Evolutionary conservation across 2,888 invertebrate genomes (phyloP).

Genomic region (Nomada fabriciana): DNA sequence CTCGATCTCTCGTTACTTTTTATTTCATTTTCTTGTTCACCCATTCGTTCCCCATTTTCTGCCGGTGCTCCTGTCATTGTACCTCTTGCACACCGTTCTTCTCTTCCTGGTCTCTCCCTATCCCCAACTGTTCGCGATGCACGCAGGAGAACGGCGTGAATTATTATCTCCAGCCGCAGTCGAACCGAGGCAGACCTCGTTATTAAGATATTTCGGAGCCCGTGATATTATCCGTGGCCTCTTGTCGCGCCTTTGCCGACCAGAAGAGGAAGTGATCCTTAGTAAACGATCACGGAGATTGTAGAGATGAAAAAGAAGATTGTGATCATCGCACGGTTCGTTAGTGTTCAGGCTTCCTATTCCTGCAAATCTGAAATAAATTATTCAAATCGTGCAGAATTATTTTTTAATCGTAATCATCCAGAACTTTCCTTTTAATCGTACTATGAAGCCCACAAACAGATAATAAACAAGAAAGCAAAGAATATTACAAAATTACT

Average conservation of each 20-base stretch:
- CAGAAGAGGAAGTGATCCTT: constrained; percentile 19
- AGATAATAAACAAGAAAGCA: too few species aligned
- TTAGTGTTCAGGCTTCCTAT: too few species aligned
- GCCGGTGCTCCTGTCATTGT: constrained; percentile 22
- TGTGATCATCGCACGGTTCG: not conserved
- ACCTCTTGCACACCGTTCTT: constrained; percentile 13
- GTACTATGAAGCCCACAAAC: too few species aligned
- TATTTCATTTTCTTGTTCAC: constrained; percentile 15
- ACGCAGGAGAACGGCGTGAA: constrained; percentile 56
- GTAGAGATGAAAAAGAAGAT: not conserved
- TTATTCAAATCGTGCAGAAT: too few species aligned
- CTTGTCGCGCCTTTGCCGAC: constrained; percentile 28
- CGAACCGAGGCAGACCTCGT: constrained; percentile 50
- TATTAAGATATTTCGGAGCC: constrained; percentile 67
- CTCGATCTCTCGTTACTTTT: constrained; percentile 21
- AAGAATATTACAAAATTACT: too few species aligned
- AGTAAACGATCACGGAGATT: not conserved
- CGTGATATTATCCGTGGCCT: constrained; percentile 46
- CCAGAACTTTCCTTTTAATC: too few species aligned
- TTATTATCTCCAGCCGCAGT: constrained; percentile 61
- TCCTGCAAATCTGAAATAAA: too few species aligned
- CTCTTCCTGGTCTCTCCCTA: constrained; percentile 33
- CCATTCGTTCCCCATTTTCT: constrained; percentile 26
- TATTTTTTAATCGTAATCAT: too few species aligned
- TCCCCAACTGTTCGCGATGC: constrained; percentile 23